Evolutionary conservation across 35 echinoderm and acorn worm genomes (phyloP), one percentile per base, ranked within the genome.

Genomic region (Anneissia japonica): DNA sequence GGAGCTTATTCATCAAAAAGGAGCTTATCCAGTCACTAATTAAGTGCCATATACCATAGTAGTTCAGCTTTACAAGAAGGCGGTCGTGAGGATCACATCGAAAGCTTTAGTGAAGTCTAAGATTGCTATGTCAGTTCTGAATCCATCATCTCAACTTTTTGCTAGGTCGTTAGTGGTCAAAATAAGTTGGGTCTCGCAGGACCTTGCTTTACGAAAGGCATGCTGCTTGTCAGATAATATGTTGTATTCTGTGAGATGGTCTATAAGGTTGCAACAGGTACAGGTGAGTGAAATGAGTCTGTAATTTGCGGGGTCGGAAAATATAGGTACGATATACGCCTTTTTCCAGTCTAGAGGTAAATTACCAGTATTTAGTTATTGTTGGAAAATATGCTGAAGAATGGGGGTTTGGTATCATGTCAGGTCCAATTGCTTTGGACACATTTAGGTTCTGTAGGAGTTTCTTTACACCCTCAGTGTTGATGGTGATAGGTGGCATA

Each of bases 241-340:
- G 38, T 89, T 90, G 17, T 83, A 74, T 36, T 72, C 79, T 13
- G 38, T 35, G 4, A 85, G 21, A 40, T 85, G 55, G 4, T 2
- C 75, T 72, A 85, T 85, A n/a, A 85, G 40, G 38, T 85, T 46
- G 75, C 84, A 85, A 35, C 84, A 85, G n/a, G 36, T 35, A 75
- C 84, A 39, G 35, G 84, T 85, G 16, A 85, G 75, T 75, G 84
- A 75, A 31, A 85, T 39, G 1, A 32, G 84, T 26, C 84, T 51
- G 32, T 85, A 85, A 64, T 85, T 85, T 32, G 46, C 84, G 13
- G 84, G 51, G 64, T 85, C 64, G 4, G 46, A n/a, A n/a, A n/a
- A n/a, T n/a, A n/a, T 29, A 29, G 26, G 74, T 13, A 32, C 29
- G 10, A 76, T 32, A 64, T 64, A 13, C 12, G 51, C 51, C 74